These are phyloP conservation scores for Plectrocnemia conspersa DNA, from an alignment of 1,140 invertebrate genomes.

Conservation along the genomic window DNA sequence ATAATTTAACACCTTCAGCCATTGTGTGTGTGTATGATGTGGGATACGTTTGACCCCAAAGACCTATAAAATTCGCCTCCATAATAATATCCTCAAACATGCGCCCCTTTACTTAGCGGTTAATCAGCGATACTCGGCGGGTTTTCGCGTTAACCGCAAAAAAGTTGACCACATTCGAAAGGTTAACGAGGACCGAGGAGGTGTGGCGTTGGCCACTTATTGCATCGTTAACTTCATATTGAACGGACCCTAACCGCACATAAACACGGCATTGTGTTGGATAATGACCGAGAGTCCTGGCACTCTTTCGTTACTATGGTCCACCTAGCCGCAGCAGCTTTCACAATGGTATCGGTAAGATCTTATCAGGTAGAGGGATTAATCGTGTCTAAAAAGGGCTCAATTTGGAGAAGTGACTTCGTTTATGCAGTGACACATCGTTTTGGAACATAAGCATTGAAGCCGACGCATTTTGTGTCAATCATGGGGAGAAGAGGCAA, in stretches of 20 bases:
- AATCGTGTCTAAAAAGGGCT: neutral
- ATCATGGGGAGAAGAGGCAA: too few relatives aligned
- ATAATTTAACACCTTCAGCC: too few relatives aligned
- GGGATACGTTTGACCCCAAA: too few relatives aligned
- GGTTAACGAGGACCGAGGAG: conserved; percentile 22
- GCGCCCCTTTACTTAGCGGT: too few relatives aligned
- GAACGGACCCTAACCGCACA: conserved; percentile 6
- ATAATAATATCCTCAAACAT: too few relatives aligned
- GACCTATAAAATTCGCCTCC: too few relatives aligned
- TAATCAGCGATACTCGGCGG: too few relatives aligned
- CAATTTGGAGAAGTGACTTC: too few relatives aligned
- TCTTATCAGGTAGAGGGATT: neutral
- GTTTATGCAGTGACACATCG: too few relatives aligned
- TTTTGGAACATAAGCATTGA: too few relatives aligned
- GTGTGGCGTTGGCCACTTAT: conserved; percentile 21
- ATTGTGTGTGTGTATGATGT: too few relatives aligned
- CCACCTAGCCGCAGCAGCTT: neutral
- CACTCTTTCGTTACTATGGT: conserved; percentile 18
- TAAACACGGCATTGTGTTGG: conserved; percentile 22
- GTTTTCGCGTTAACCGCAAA: neutral
- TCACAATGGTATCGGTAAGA: neutral
- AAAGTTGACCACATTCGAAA: conserved; percentile 16
- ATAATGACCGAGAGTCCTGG: conserved; percentile 13
- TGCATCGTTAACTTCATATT: conserved; percentile 26
- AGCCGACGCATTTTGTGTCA: too few relatives aligned